A percentile compares a stretch with the other conserved stretches of the same genome.
These are phyloP conservation scores for Drosophila formosana DNA, from an alignment of 2,888 invertebrate genomes.

Conservation along the genomic window DNA sequence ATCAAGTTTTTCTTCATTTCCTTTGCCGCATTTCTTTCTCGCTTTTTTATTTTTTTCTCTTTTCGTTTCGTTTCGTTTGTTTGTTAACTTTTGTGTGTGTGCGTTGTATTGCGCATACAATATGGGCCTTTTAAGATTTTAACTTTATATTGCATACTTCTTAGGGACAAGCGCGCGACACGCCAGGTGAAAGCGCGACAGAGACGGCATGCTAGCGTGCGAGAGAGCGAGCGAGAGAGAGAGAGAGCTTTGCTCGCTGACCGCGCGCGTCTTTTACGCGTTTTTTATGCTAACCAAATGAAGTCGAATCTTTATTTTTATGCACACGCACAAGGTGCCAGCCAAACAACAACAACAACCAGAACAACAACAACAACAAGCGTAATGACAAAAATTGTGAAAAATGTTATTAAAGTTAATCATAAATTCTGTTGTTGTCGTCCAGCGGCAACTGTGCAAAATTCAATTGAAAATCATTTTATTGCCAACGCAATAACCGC, in stretches of 20 bases:
- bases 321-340: conserved; percentile 59
- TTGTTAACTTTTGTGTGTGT: conserved; percentile 29
- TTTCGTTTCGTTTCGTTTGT: background rate
- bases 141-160: conserved; percentile 70
- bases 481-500: conserved; percentile 62
- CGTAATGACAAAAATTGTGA: conserved; percentile 30
- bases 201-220: background rate
- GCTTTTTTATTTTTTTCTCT: background rate
- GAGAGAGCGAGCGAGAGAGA: background rate
- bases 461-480: conserved; percentile 75
- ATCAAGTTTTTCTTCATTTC: conserved; percentile 80
- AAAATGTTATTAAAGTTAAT: conserved; percentile 64
- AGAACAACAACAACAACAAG: conserved; percentile 20
- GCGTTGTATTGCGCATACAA: conserved; percentile 51
- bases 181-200: conserved; percentile 7
- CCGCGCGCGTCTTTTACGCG: conserved; percentile 62
- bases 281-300: conserved; percentile 78
- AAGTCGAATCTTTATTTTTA: conserved; percentile 67
- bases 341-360: conserved; percentile 21
- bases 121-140: conserved; percentile 69
- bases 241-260: conserved; percentile 43
- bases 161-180: conserved; percentile 4
- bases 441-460: conserved; percentile 46
- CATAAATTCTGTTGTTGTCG: conserved; percentile 61
- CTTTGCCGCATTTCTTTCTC: conserved; percentile 57